These are phyloP conservation scores for Vulpes ferrilata DNA, from an alignment of 2,113 vertebrate genomes.

Conservation along the genomic window DNA sequence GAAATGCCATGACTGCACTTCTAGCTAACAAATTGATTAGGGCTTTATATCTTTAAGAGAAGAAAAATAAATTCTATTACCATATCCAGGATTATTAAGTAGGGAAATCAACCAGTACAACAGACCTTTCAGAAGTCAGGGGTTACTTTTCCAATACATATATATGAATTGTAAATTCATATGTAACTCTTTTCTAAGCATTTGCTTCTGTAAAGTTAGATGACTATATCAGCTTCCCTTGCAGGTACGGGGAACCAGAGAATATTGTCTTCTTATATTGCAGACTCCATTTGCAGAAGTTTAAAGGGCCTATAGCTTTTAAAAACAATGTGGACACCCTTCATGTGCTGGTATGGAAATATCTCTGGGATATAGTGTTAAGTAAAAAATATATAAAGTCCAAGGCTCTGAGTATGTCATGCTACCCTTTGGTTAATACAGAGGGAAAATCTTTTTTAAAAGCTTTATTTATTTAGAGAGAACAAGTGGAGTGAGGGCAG, in stretches of 20 bases:
- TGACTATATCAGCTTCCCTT: background rate
- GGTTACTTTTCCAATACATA: background rate
- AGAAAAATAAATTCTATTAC: background rate
- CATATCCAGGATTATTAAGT: background rate
- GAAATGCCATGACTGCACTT: background rate
- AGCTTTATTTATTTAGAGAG: too few relatives aligned
- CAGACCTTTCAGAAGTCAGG: background rate
- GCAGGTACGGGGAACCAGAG: background rate
- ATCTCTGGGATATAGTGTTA: background rate
- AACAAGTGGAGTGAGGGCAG: too few relatives aligned
- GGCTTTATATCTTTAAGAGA: background rate
- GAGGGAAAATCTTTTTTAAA: too few relatives aligned
- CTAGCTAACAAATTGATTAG: background rate
- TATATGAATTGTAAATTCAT: too few relatives aligned
- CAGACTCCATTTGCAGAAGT: constrained; percentile 30
- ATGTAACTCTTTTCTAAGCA: background rate
- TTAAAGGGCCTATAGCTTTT: background rate
- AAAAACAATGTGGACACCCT: background rate
- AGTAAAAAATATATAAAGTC: background rate
- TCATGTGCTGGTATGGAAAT: background rate
- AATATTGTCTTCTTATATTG: background rate
- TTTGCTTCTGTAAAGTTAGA: background rate
- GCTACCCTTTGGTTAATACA: background rate
- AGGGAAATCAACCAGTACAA: background rate
- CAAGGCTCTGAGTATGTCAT: background rate